These are phyloP conservation scores for Diuraphis noxia DNA, from an alignment of 1,140 invertebrate genomes.

Conservation along the genomic window DNA sequence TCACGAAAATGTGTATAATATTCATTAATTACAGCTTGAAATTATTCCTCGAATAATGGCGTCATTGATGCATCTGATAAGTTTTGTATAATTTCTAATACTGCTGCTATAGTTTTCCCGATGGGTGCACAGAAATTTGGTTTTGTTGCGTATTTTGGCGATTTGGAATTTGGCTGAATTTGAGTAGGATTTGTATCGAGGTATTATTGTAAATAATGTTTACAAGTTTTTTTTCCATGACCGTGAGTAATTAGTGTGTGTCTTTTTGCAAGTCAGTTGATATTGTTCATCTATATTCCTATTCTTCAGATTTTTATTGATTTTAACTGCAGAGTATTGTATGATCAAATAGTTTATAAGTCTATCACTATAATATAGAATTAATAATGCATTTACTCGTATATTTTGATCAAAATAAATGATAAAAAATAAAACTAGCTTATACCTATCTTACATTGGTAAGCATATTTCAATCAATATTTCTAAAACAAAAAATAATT, in stretches of 20 bases:
- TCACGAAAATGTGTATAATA: neutral
- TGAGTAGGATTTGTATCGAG: neutral
- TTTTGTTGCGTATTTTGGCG: neutral
- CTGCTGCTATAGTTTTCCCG: neutral
- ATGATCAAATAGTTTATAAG: neutral
- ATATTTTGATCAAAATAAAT: conserved; percentile 32
- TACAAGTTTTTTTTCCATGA: neutral
- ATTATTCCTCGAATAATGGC: too few species aligned
- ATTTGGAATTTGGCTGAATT: neutral
- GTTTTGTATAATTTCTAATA: neutral
- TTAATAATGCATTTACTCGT: neutral
- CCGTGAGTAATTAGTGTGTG: neutral
- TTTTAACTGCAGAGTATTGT: neutral
- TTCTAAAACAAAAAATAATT: conserved; percentile 14
- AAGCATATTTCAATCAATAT: conserved; percentile 9
- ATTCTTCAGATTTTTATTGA: neutral
- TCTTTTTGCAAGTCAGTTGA: neutral
- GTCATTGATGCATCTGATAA: neutral
- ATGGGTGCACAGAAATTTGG: neutral
- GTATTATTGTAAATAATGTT: neutral
- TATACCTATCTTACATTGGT: neutral
- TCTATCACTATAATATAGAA: neutral
- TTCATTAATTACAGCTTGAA: neutral
- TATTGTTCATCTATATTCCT: neutral
- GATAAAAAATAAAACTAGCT: neutral